Evolutionary conservation across 2,113 vertebrate species (phyloP), one percentile per base, ranked within the genome.

Genomic region (Monarcha castaneiventris): DNA sequence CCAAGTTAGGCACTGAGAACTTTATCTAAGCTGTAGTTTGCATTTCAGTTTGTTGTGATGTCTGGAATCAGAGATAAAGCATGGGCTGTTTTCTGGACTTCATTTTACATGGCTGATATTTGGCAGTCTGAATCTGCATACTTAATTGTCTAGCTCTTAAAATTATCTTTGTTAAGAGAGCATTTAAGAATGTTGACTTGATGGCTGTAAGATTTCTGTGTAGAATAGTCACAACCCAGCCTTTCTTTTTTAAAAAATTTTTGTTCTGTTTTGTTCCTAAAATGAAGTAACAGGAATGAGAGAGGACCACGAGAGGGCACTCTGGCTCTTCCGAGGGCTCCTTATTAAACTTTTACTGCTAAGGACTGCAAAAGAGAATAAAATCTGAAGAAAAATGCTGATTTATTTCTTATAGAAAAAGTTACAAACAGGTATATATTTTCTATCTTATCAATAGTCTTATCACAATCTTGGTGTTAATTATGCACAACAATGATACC

Each of bases 301-400:
- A 10, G 1, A 51, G 7, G 16, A 63, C 87, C 97, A 95, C 95
- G 29, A 97, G 98, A 97, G 97, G 97, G 97, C 97, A 97, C 95
- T 98, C 96, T 94, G 83, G 87, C 67, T 96, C 97, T 98, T 96
- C 43, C 44, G 77, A 33, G 9, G 85, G 66, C 39, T 66, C 33
- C 51, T 13, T 3, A 19, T 9, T 90, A 48, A 54, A 33, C 17
- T 67, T 73, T 32, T 37, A 22, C 18, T 48, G 5, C 12, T 7
- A 18, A 51, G 30, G 14, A 22, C 55, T 30, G 20, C 17, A 43
- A 64, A 85, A 71, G 59, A 16, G 15, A 11, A 10, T 35, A 91
- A 84, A 61, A 75, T 56, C 44, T 77, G 41, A 72, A 44, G 72
- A 94, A 90, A 96, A 84, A 64, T 30, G 46, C 10, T 26, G 20